Evolutionary conservation across 2,888 invertebrate genomes (phyloP).

Genomic region (Microctonus hyperodae): DNA sequence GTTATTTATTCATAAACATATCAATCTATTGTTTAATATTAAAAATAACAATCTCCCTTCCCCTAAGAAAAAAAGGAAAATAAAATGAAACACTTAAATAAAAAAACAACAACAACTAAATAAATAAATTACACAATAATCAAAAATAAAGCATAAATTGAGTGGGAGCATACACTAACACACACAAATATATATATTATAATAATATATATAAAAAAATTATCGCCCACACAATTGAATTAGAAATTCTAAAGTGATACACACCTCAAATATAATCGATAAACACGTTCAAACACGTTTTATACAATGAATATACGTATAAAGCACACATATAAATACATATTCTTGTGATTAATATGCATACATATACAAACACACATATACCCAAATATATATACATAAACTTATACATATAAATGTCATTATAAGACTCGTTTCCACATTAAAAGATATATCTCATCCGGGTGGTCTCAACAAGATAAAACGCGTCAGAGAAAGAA

Average conservation of each 20-base stretch:
- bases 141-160: neutral
- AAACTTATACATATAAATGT: conserved; percentile 8
- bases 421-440: conserved; percentile 27
- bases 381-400: too few species aligned
- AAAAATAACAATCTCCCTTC: too few species aligned
- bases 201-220: neutral
- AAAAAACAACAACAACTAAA: neutral
- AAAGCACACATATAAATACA: too few species aligned
- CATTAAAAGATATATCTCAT: conserved; percentile 19
- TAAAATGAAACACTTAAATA: too few species aligned
- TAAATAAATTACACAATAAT: neutral
- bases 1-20: too few species aligned
- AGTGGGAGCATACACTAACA: neutral
- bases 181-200: neutral
- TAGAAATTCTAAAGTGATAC: neutral
- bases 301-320: neutral
- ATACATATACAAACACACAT: too few species aligned
- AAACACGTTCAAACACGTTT: neutral
- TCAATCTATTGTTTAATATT: too few species aligned
- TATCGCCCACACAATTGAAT: conserved; percentile 9
- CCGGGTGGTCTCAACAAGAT: conserved; percentile 30
- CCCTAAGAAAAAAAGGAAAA: too few species aligned
- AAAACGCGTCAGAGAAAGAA: neutral
- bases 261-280: neutral
- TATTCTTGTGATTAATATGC: too few species aligned